Conservation (phyloP, 1,140 invertebrate genomes). For the Dendroctonus valens region DNA sequence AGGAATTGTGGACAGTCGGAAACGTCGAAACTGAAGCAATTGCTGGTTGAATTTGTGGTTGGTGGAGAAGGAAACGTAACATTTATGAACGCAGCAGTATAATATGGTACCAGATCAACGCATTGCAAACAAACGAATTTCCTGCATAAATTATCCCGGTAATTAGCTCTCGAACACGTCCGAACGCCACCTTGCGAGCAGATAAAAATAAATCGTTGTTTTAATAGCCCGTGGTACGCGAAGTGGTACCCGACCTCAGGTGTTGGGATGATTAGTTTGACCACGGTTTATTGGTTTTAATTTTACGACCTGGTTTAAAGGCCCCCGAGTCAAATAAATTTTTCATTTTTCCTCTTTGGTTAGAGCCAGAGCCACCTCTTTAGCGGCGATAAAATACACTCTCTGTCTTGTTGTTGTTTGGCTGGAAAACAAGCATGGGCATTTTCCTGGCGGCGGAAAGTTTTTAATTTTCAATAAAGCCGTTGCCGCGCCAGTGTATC, state of each 20-base stretch:
- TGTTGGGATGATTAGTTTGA: conserved; percentile 30
- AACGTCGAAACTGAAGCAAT: no score
- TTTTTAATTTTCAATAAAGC: conserved; percentile 39
- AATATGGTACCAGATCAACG: conserved; percentile 35
- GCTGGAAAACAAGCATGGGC: no score
- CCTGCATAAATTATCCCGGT: conserved; percentile 39
- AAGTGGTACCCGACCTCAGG: conserved; percentile 23
- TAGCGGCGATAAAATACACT: no score
- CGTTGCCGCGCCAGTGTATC: conserved; percentile 16
- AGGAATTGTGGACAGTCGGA: no score
- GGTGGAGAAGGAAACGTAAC: not conserved
- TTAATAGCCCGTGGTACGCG: conserved; percentile 28
- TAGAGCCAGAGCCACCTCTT: no score
- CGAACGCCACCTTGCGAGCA: conserved; percentile 32
- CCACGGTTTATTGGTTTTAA: conserved; percentile 29
- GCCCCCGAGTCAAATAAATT: conserved; percentile 15
- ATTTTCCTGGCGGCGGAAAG: conserved; percentile 14
- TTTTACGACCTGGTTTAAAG: conserved; percentile 19
- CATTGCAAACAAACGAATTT: conserved; percentile 38
- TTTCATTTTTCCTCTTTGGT: conserved; percentile 10
- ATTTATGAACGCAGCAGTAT: conserved; percentile 11
- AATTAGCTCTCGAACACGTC: conserved; percentile 38
- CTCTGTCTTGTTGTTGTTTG: no score
- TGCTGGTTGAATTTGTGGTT: no score
- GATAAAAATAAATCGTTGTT: conserved; percentile 36